A percentile compares a stretch with the other conserved stretches of the same genome.
Conservation (phyloP, 2,888 invertebrate species). For the Netelia inedita region DNA sequence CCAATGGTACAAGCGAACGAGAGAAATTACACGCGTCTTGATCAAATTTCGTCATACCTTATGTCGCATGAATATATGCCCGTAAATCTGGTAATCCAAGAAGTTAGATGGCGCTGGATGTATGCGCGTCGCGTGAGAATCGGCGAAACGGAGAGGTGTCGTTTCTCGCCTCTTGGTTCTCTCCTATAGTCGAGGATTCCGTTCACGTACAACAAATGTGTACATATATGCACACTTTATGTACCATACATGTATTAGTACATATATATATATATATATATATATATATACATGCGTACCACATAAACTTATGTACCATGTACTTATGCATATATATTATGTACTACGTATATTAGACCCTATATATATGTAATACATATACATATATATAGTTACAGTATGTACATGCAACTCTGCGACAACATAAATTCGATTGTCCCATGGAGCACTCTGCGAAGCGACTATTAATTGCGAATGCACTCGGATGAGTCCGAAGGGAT, state of each 20-base stretch:
- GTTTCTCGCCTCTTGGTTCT: neutral
- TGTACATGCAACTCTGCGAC: conserved; percentile 32
- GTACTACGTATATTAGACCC: neutral
- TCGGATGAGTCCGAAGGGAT: conserved; percentile 67
- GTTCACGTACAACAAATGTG: neutral
- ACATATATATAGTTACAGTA: conserved; percentile 26
- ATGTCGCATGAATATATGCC: neutral
- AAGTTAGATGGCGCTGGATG: too few species aligned
- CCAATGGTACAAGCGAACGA: neutral
- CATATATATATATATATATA: too few species aligned
- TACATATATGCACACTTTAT: neutral
- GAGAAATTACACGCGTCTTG: neutral
- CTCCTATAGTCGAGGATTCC: neutral
- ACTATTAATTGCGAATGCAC: conserved; percentile 74
- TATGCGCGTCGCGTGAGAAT: too few species aligned
- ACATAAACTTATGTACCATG: conserved; percentile 11
- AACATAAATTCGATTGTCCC: conserved; percentile 75
- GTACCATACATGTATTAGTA: neutral
- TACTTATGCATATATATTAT: conserved; percentile 22
- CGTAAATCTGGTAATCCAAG: too few species aligned
- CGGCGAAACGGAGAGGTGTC: neutral
- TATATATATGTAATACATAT: conserved; percentile 15
- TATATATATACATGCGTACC: too few species aligned
- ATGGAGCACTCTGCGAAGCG: conserved; percentile 60
- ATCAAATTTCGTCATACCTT: conserved; percentile 10